Conservation (phyloP, 2,113 vertebrate genomes). For the Lanius ludovicianus region DNA sequence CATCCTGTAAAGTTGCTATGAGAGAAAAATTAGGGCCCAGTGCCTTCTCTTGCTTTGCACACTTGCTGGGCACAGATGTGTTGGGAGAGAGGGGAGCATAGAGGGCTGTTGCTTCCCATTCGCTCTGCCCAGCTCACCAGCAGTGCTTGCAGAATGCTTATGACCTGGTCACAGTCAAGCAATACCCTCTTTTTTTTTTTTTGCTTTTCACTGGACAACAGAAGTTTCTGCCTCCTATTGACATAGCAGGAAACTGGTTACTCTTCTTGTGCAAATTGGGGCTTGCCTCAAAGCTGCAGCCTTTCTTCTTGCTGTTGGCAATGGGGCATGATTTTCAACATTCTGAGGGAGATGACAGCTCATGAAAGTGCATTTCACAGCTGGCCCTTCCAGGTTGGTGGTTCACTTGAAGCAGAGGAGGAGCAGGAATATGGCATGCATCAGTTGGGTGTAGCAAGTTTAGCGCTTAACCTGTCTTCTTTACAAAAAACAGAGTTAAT, state of each 20-base stretch:
- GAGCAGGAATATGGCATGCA: not conserved
- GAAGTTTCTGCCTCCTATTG: not conserved
- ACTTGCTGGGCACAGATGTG: not conserved
- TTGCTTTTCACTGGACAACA: not conserved
- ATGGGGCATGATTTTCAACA: not conserved
- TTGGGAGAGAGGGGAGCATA: not conserved
- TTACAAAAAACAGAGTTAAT: not conserved
- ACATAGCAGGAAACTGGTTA: not conserved
- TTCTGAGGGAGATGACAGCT: not conserved
- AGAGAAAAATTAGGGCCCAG: not conserved
- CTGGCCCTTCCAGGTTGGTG: rapidly evolving
- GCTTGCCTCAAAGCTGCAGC: not conserved
- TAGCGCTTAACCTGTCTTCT: not conserved
- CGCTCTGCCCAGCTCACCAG: rapidly evolving
- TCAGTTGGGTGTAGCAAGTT: not conserved
- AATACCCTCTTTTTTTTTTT: not conserved
- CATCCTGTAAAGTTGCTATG: not conserved
- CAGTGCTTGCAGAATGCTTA: not conserved
- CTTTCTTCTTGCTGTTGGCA: not conserved
- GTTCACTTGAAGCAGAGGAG: not conserved
- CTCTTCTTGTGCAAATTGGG: not conserved
- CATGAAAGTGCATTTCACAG: not conserved
- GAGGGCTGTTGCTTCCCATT: not conserved
- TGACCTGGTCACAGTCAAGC: not conserved
- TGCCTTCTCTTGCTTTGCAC: not conserved